Conservation (phyloP, 1,140 invertebrate genomes). For the Lucilia sericata region DNA sequence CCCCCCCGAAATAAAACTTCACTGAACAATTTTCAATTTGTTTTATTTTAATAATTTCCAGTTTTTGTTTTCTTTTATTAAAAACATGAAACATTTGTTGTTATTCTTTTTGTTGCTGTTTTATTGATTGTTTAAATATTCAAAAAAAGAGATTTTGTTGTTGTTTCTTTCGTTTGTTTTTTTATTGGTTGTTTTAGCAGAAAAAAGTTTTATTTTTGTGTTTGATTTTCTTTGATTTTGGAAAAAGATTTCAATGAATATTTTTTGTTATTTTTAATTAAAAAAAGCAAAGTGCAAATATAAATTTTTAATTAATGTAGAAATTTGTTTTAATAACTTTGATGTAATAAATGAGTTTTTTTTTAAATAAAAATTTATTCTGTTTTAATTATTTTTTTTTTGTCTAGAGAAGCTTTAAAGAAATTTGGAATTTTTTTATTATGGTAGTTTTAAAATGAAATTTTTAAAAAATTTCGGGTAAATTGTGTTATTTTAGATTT, state of each 20-base stretch:
- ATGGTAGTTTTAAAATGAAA: not conserved
- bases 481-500: too few species aligned
- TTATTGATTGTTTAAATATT: slow-evolving; percentile 27
- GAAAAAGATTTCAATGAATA: not conserved
- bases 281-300: slow-evolving; percentile 4
- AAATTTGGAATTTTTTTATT: not conserved
- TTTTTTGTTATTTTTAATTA: not conserved
- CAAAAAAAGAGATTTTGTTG: slow-evolving; percentile 4
- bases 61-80: not conserved
- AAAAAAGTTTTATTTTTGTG: not conserved
- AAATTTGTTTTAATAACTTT: too few species aligned
- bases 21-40: not conserved
- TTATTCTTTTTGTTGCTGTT: not conserved
- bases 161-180: not conserved
- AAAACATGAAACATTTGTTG: not conserved
- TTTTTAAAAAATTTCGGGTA: not conserved
- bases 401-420: not conserved
- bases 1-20: too few species aligned
- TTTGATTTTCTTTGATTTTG: not conserved
- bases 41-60: not conserved
- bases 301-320: not conserved
- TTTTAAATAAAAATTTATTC: not conserved
- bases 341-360: not conserved
- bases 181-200: not conserved
- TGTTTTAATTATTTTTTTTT: not conserved